Conservation (phyloP, 1,140 invertebrate genomes). For the Acromyrmex echinatior region DNA sequence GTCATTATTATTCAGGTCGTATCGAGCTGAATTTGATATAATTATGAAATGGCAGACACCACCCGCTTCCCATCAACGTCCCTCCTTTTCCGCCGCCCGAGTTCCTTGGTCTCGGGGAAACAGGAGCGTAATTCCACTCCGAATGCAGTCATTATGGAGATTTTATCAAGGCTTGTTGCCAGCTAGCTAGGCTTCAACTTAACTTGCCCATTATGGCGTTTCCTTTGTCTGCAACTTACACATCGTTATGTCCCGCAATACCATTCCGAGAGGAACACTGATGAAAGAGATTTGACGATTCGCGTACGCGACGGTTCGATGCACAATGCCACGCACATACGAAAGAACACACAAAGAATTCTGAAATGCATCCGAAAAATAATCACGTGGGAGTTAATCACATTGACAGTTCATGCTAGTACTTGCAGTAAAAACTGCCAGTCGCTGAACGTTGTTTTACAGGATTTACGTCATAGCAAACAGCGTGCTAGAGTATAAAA, state of each 20-base stretch:
- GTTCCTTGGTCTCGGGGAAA: conserved; percentile 72
- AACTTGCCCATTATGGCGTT: conserved; percentile 72
- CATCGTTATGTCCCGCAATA: conserved; percentile 51
- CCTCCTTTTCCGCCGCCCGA: conserved; percentile 52
- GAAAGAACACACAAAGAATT: not conserved
- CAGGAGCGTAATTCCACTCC: conserved; percentile 81
- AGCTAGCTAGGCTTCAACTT: conserved; percentile 78
- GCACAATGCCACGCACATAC: not conserved
- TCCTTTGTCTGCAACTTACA: conserved; percentile 74
- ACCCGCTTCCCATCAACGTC: conserved; percentile 60
- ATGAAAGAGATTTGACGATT: conserved; percentile 57
- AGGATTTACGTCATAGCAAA: not conserved
- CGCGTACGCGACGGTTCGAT: not conserved
- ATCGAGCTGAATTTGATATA: conserved; percentile 79
- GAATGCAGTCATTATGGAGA: conserved; percentile 83
- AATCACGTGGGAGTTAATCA: not conserved
- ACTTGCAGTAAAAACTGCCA: conserved; percentile 19
- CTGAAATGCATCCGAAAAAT: not conserved
- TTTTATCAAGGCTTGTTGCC: conserved; percentile 83
- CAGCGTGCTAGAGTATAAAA: conserved; percentile 56
- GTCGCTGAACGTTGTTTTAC: conserved; percentile 34
- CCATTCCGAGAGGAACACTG: conserved; percentile 35
- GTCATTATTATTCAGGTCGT: conserved; percentile 75
- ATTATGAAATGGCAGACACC: conserved; percentile 79
- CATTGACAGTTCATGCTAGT: conserved; percentile 5